A percentile compares a stretch with the other conserved stretches of the same genome.
Conservation (phyloP, 2,113 vertebrate genomes). For the Ceuthmochares aereus region DNA sequence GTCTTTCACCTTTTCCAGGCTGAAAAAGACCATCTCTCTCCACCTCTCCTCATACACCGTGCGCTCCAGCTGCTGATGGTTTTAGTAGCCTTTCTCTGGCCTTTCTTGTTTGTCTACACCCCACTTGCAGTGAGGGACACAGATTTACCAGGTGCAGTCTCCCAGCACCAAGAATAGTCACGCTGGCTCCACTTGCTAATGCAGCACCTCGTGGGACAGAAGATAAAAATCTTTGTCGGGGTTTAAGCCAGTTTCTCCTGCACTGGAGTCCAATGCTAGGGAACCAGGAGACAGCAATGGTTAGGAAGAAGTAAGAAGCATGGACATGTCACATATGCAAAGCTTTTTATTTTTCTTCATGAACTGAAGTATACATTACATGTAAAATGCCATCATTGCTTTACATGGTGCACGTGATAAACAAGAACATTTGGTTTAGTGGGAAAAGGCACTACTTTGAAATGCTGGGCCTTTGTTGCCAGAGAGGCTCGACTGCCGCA, state of each 20-base stretch:
- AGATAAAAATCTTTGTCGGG: neutral
- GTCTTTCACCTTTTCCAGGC: neutral
- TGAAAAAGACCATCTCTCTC: neutral
- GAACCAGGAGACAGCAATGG: neutral
- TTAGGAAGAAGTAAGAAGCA: neutral
- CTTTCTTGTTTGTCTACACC: neutral
- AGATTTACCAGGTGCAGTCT: neutral
- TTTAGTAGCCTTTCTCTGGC: neutral
- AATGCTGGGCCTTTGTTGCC: neutral
- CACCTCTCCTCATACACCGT: rapidly evolving
- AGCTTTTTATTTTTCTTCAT: neutral
- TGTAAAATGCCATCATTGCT: neutral
- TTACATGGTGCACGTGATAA: no score
- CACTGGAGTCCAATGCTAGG: no score
- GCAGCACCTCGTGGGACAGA: neutral
- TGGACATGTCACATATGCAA: neutral
- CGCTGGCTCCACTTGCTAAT: neutral
- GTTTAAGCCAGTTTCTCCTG: neutral
- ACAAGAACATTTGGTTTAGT: neutral
- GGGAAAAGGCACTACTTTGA: neutral
- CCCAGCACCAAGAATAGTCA: neutral
- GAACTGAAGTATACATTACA: neutral
- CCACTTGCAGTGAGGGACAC: neutral
- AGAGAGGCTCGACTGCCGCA: neutral
- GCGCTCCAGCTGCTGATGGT: neutral